These are phyloP conservation scores for Callocephalon fimbriatum DNA, from an alignment of 2,113 vertebrate species.

Conservation along the genomic window DNA sequence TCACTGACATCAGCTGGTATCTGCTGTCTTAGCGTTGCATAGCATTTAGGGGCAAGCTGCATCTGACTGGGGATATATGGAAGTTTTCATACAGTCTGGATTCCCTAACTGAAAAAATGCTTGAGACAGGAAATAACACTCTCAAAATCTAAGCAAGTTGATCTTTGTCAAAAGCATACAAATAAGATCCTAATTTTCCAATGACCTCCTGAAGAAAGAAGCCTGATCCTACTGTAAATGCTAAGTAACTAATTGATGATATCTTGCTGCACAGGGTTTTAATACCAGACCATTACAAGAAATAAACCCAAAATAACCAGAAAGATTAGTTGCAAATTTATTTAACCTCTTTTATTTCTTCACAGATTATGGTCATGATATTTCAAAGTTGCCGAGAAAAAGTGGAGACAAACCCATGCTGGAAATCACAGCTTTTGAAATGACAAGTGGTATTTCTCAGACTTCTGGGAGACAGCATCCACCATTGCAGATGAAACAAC, in stretches of 20 bases:
- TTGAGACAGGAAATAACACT: neutral
- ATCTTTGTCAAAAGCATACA: neutral
- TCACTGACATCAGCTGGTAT: neutral
- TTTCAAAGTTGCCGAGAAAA: neutral
- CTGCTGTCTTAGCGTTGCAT: neutral
- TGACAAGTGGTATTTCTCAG: neutral
- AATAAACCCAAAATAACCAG: neutral
- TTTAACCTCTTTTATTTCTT: neutral
- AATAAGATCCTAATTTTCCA: neutral
- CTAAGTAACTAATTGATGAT: neutral
- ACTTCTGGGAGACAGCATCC: neutral
- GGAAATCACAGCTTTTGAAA: neutral
- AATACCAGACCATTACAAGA: neutral
- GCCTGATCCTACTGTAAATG: neutral
- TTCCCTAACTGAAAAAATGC: neutral
- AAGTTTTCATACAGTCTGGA: neutral
- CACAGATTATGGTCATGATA: neutral
- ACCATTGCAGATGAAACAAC: neutral
- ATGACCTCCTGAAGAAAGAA: neutral
- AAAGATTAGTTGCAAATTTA: neutral
- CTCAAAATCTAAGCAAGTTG: neutral
- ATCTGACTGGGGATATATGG: neutral
- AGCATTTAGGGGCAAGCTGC: neutral
- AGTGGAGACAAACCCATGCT: neutral
- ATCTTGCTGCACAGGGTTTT: neutral